A percentile compares a stretch with the other conserved stretches of the same genome.
phyloP scores from a whole-genome alignment of 2,797 vertebrate species.

The Urophycis tenuis region DNA sequence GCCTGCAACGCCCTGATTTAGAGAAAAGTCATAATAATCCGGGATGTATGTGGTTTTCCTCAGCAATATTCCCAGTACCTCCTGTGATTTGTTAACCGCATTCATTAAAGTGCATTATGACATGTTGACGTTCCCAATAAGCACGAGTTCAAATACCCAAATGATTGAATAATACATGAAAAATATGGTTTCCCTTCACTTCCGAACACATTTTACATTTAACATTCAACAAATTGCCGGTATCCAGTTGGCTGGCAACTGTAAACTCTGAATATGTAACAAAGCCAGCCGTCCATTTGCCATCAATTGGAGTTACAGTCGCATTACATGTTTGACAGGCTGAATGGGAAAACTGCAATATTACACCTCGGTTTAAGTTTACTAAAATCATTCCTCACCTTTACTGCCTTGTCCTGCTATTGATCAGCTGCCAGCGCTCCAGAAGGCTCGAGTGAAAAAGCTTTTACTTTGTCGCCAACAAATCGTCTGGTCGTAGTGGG shows the following conservation, averaged over 20 bases:
- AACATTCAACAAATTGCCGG: neutral
- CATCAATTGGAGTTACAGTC: neutral
- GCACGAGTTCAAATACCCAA: neutral
- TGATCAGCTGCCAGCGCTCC: conserved; percentile 17
- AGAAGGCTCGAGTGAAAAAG: neutral
- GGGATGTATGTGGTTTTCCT: neutral
- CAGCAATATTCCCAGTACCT: neutral
- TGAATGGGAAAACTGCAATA: conserved; percentile 7
- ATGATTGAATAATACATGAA: neutral
- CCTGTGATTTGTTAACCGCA: neutral
- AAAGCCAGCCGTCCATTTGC: neutral
- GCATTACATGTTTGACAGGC: conserved; percentile 16
- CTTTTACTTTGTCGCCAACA: neutral
- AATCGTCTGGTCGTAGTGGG: neutral
- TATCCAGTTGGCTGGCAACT: neutral
- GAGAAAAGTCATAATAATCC: neutral
- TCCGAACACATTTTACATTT: neutral
- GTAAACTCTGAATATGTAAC: neutral
- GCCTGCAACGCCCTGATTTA: neutral
- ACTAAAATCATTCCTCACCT: conserved; percentile 24
- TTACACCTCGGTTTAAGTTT: conserved; percentile 24
- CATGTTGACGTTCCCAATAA: neutral
- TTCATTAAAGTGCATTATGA: neutral
- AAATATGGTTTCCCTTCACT: neutral
- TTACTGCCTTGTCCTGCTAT: conserved; percentile 9